Evolutionary conservation across 2,797 vertebrate species (phyloP).

Genomic region (Pseudochirops cupreus): DNA sequence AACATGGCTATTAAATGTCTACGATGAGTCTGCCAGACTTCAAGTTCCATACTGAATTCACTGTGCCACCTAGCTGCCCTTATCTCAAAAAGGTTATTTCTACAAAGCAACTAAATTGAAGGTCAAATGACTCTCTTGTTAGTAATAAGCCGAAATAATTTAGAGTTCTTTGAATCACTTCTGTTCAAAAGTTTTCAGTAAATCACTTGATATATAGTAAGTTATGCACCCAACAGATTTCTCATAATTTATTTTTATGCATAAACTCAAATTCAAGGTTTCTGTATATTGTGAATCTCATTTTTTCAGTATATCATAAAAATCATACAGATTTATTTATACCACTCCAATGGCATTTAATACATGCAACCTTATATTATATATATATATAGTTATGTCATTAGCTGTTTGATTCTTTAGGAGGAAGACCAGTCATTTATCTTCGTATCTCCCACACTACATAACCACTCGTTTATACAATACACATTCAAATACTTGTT

Average conservation of each 20-base stretch:
- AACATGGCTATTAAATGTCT: background rate
- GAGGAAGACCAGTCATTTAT: conserved; percentile 9
- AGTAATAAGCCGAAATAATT: background rate
- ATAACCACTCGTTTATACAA: background rate
- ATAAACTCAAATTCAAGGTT: background rate
- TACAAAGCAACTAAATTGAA: background rate
- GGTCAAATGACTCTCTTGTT: background rate
- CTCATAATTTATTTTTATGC: background rate
- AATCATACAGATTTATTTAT: background rate
- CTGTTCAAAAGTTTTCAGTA: background rate
- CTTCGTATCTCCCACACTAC: background rate
- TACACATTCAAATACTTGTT: conserved; percentile 42
- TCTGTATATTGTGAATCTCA: background rate
- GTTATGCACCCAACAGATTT: background rate
- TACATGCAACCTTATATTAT: background rate
- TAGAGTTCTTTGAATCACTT: background rate
- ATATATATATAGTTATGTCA: conserved; percentile 21
- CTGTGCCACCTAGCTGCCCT: background rate
- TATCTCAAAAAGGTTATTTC: background rate
- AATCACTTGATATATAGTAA: background rate
- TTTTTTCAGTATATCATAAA: conserved; percentile 24
- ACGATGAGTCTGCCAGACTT: background rate
- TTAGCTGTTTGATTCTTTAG: conserved; percentile 36
- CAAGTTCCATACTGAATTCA: background rate
- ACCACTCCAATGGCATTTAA: conserved; percentile 1